Evolutionary conservation across 2,888 invertebrate genomes (phyloP).

Genomic region (Eristalis intricaria): DNA sequence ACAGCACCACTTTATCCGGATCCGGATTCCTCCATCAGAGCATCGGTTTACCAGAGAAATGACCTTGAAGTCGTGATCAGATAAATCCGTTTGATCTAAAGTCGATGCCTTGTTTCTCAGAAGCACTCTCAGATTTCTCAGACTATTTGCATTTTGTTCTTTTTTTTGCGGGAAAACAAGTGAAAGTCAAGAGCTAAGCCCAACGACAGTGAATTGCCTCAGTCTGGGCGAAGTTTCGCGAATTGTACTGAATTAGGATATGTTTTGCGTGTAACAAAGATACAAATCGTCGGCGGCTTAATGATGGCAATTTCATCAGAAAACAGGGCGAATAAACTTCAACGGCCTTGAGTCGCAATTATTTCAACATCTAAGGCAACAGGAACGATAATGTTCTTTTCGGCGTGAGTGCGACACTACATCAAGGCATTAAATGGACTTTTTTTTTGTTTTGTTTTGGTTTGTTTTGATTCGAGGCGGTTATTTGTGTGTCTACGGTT

Average conservation of each 20-base stretch:
- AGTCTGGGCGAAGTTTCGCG: background rate
- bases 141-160: background rate
- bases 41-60: background rate
- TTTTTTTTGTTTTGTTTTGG: background rate
- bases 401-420: background rate
- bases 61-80: background rate
- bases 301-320: background rate
- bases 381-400: background rate
- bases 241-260: background rate
- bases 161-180: background rate
- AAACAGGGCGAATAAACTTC: background rate
- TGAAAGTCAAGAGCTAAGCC: background rate
- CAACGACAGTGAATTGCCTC: background rate
- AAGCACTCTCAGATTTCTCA: background rate
- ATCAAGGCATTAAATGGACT: background rate
- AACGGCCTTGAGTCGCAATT: background rate
- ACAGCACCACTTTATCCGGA: too few species aligned
- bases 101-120: background rate
- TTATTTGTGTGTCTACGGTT: background rate
- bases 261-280: background rate
- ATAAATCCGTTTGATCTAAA: background rate
- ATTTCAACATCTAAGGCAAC: background rate
- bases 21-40: too few species aligned
- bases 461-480: background rate
- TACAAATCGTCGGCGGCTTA: background rate